Evolutionary conservation across 2,113 vertebrate genomes (phyloP), one percentile per base, ranked within the genome.

Genomic region (Smithornis capensis): DNA sequence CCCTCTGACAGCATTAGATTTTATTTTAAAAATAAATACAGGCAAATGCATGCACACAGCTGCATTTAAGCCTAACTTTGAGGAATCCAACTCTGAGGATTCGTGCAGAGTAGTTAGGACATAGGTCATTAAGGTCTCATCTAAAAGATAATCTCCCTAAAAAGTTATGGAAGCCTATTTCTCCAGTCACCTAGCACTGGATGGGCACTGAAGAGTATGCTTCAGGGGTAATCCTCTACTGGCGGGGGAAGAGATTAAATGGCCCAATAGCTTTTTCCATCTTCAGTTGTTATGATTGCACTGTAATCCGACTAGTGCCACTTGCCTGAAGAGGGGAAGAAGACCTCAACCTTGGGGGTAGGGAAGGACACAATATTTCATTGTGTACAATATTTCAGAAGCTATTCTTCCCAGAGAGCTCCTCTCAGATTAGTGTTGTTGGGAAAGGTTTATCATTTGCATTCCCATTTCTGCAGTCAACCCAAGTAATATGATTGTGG

Each of bases 101-200:
- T 95, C 14, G 9, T 90, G 73, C 87, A 78, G 70, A 89, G 93
- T 83, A 88, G 83, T 89, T 92, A 94, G 93, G 83, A 95, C 73
- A 85, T 19, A 84, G 86, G 95, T 94, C 68, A 19, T 78, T 91
- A 83, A 79, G 94, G 94, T 91, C 89, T 96, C 91, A 82, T 91
- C 92, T 95, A 87, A 95, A 94, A 93, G 94, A 95, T 97, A 97
- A 97, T 97, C 97, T 96, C 91, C 57, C 92, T 94, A 88, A 95
- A 95, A 95, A 94, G 88, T 94, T 57, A 93, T 95, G 89, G 89
- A 95, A 96, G 78, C 68, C 75, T 91, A 86, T 86, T 90, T 47
- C 93, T 91, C 65, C 55, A 74, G 87, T 95, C 95, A 92, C 83
- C 94, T 90, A 87, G 80, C 87, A 84, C 45, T 89, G 88, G 94